A percentile compares a stretch with the other conserved stretches of the same genome.
Conservation (phyloP, 2,888 invertebrate species). For the Apotomis turbidana region DNA sequence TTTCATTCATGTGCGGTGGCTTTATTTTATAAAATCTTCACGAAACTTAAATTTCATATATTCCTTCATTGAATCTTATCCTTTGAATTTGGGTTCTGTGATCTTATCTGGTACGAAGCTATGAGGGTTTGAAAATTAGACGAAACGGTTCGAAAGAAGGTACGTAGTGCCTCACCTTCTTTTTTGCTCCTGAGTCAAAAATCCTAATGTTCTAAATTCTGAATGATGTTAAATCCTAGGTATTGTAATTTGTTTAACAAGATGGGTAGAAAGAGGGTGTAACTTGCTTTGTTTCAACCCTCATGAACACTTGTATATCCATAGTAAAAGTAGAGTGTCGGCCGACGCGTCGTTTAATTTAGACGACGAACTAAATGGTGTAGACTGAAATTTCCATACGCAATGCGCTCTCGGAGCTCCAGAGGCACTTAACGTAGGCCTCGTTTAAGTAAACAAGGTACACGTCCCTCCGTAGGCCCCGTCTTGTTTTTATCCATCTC, state of each 20-base stretch:
- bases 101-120: too few species aligned
- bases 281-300: not conserved
- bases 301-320: not conserved
- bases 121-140: too few species aligned
- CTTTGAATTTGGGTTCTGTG: too few species aligned
- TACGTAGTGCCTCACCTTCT: too few species aligned
- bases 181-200: too few species aligned
- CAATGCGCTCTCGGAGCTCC: conserved; percentile 41
- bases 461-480: conserved; percentile 74
- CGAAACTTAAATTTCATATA: too few species aligned
- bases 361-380: conserved; percentile 3
- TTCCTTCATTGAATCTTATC: too few species aligned
- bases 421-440: conserved; percentile 64
- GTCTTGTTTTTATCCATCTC: conserved; percentile 80
- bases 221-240: too few species aligned
- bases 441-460: conserved; percentile 82
- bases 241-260: not conserved
- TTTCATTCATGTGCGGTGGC: too few species aligned
- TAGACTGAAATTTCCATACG: conserved; percentile 27
- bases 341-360: not conserved
- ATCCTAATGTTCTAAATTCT: too few species aligned
- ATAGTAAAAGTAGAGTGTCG: not conserved
- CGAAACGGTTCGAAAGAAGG: too few species aligned
- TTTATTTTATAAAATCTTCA: too few species aligned
- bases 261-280: not conserved